phyloP scores from a whole-genome alignment of 2,797 vertebrate genomes.

The Aulostomus chinensis region DNA sequence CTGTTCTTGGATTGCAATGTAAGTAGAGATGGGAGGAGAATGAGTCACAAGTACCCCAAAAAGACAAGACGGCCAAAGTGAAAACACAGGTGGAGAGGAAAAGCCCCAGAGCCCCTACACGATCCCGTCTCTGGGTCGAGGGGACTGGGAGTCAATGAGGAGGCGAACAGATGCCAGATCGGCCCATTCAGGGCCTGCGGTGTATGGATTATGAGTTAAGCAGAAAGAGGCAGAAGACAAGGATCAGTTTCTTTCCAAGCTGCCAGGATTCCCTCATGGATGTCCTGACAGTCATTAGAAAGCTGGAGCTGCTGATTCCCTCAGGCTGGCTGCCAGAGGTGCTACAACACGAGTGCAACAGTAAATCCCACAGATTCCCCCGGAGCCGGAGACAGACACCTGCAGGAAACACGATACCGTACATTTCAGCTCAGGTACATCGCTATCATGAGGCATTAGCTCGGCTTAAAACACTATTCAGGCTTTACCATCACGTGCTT shows the following conservation, averaged over 20 bases:
- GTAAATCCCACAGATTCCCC: conserved; percentile 64
- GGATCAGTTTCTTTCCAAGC: conserved; percentile 73
- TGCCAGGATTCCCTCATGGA: conserved; percentile 67
- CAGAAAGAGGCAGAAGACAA: conserved; percentile 40
- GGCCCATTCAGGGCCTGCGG: conserved; percentile 53
- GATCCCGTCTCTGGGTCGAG: conserved; percentile 1
- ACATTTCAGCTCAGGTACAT: conserved; percentile 62
- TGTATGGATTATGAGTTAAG: conserved; percentile 75
- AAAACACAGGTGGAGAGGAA: conserved; percentile 45
- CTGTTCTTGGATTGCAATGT: too few relatives aligned
- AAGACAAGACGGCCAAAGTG: conserved; percentile 30
- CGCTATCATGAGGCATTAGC: conserved; percentile 35
- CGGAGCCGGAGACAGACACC: conserved; percentile 65
- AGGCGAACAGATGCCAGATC: conserved; percentile 56
- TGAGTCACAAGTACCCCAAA: not conserved
- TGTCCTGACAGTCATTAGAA: conserved; percentile 57
- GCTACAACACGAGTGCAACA: conserved; percentile 55
- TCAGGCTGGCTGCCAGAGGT: conserved; percentile 62
- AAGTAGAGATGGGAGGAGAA: too few relatives aligned
- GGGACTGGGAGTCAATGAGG: conserved; percentile 24
- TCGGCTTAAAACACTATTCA: too few relatives aligned
- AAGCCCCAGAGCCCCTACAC: conserved; percentile 15
- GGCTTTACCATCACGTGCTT: too few relatives aligned
- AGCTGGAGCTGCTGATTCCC: conserved; percentile 60
- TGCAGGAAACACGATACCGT: conserved; percentile 70